Evolutionary conservation across 1,140 invertebrate species (phyloP).

Genomic region (Bombyx mandarina): DNA sequence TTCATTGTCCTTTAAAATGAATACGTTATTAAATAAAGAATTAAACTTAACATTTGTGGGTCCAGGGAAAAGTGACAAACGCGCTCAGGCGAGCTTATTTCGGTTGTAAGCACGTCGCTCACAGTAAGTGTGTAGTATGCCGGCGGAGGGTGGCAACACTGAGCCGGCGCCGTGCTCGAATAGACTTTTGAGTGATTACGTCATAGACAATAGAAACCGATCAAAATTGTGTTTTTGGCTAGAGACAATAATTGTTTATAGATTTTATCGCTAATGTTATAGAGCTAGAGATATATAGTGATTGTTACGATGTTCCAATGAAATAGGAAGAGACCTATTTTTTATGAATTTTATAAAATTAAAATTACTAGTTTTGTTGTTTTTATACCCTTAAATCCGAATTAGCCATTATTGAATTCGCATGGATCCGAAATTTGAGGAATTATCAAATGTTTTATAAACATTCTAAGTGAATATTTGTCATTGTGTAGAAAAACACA

Average conservation of each 20-base stretch:
- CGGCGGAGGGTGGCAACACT: background rate
- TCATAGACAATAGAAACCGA: slow-evolving; percentile 5
- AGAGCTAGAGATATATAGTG: background rate
- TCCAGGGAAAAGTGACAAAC: slow-evolving; percentile 68
- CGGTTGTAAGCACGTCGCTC: slow-evolving; percentile 71
- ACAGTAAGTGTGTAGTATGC: slow-evolving; percentile 68
- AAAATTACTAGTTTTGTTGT: too few relatives aligned
- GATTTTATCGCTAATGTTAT: background rate
- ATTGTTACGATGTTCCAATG: too few relatives aligned
- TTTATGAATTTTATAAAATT: too few relatives aligned
- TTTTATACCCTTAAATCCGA: too few relatives aligned
- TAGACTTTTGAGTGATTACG: slow-evolving; percentile 1
- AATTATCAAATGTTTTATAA: slow-evolving; percentile 1
- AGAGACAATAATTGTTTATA: background rate
- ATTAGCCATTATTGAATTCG: background rate
- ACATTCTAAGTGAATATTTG: background rate
- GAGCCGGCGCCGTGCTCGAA: background rate
- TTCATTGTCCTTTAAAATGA: too few relatives aligned
- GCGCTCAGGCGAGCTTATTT: slow-evolving; percentile 69
- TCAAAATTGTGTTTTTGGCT: background rate
- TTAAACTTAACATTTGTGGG: background rate
- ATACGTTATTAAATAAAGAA: background rate
- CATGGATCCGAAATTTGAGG: background rate
- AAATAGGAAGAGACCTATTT: too few relatives aligned
- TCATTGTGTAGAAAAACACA: background rate